Evolutionary conservation across 2,113 vertebrate genomes (phyloP).

Genomic region (Illadopsis cleaveri): DNA sequence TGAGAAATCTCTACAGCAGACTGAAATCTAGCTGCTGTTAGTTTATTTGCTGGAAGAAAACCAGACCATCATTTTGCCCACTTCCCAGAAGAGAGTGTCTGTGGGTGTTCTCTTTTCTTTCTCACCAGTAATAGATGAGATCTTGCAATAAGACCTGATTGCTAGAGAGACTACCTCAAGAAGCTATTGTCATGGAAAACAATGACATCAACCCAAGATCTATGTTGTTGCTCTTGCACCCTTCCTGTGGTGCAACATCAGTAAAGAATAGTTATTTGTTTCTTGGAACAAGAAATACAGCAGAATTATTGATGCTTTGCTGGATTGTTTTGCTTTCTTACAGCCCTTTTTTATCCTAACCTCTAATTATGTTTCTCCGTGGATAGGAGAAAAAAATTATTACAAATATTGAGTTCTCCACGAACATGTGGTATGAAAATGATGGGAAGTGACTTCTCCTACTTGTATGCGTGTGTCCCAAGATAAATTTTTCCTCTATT

Average conservation of each 20-base stretch:
- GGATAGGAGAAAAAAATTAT: not conserved
- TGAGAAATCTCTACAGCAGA: slow-evolving; percentile 41
- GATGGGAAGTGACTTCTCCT: not conserved
- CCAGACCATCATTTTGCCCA: slow-evolving; percentile 34
- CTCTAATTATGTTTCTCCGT: slow-evolving; percentile 13
- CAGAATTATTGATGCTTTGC: not conserved
- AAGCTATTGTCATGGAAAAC: slow-evolving; percentile 10
- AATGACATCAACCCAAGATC: not conserved
- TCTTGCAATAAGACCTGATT: slow-evolving; percentile 26
- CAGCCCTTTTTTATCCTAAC: not conserved
- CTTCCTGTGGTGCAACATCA: slow-evolving; percentile 3
- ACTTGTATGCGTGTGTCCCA: not conserved
- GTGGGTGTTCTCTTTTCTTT: slow-evolving; percentile 53
- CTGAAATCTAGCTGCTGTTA: slow-evolving; percentile 40
- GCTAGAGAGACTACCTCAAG: slow-evolving; percentile 31
- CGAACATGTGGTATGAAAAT: not conserved
- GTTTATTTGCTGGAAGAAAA: slow-evolving; percentile 51
- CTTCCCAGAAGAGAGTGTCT: slow-evolving; percentile 38
- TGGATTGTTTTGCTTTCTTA: not conserved
- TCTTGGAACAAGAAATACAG: not conserved
- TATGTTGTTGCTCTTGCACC: not conserved
- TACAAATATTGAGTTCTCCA: not conserved
- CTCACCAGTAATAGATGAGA: slow-evolving; percentile 25
- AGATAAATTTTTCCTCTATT: not conserved
- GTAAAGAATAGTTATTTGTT: not conserved